Conservation (phyloP, 2,113 vertebrate species). For the Catagonus wagneri region DNA sequence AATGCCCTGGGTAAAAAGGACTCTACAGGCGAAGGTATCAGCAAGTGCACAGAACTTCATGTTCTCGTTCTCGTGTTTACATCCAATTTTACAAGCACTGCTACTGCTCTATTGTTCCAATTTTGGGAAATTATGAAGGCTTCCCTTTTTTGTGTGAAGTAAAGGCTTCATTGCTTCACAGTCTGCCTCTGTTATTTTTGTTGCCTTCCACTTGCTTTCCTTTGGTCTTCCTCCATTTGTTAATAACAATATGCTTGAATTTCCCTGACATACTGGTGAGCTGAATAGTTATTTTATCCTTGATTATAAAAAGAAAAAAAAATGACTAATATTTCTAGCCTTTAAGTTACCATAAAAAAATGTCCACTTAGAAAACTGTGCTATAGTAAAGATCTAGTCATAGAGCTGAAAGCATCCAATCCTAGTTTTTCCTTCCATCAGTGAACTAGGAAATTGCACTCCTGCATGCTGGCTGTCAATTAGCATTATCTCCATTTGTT, state of each 20-base stretch:
- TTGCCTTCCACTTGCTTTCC: background rate
- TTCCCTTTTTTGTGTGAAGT: background rate
- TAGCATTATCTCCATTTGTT: conserved; percentile 90
- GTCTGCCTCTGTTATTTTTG: background rate
- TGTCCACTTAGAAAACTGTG: conserved; percentile 82
- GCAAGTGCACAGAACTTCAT: background rate
- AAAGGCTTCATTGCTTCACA: background rate
- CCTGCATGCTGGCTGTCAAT: conserved; percentile 88
- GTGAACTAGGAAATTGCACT: conserved; percentile 82
- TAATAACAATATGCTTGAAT: background rate
- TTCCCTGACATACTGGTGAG: conserved; percentile 37
- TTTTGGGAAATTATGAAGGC: background rate
- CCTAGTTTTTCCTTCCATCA: conserved; percentile 79
- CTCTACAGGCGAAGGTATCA: background rate
- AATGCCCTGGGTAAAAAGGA: conserved; percentile 22
- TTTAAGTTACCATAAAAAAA: conserved; percentile 84
- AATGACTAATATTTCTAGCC: conserved; percentile 83
- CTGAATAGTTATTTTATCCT: conserved; percentile 16
- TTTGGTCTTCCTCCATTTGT: background rate
- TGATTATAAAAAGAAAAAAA: background rate
- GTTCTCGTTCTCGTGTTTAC: background rate
- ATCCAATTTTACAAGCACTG: background rate
- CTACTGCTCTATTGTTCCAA: background rate
- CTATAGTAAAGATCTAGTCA: conserved; percentile 80
- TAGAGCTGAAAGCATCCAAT: conserved; percentile 81